Percentiles rank a stretch among this genome's conserved stretches.
These are phyloP conservation scores for Pelochelys cantorii DNA, from an alignment of 2,797 vertebrate genomes.

Conservation along the genomic window DNA sequence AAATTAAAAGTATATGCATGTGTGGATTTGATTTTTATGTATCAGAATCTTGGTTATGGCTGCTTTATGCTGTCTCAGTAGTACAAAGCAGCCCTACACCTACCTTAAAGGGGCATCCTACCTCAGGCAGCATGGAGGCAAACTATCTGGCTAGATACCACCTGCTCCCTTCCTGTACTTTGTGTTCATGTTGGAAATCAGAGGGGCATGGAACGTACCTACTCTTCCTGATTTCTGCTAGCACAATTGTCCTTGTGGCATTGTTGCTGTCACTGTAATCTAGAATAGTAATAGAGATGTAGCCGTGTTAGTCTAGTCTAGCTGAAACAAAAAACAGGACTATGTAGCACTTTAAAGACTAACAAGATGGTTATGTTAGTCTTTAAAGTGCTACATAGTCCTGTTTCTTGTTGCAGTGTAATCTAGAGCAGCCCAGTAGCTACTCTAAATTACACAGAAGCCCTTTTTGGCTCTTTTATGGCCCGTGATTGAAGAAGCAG, in stretches of 20 bases:
- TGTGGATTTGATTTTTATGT: conserved; percentile 31
- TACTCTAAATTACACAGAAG: not conserved
- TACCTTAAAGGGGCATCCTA: conserved; percentile 36
- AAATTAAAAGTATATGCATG: not conserved
- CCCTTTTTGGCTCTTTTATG: conserved; percentile 21
- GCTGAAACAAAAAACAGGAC: too few relatives aligned
- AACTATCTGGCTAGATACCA: not conserved
- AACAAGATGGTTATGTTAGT: too few relatives aligned
- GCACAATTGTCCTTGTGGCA: conserved; percentile 42
- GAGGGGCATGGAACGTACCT: not conserved
- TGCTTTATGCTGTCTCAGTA: conserved; percentile 35
- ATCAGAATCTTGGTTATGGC: not conserved
- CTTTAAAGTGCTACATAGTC: too few relatives aligned
- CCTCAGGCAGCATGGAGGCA: not conserved
- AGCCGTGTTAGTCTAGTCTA: too few relatives aligned
- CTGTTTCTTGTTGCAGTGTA: too few relatives aligned
- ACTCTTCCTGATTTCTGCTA: conserved; percentile 19
- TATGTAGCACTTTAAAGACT: too few relatives aligned
- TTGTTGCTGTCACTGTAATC: conserved; percentile 43
- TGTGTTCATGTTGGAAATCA: conserved; percentile 10
- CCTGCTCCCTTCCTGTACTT: rapidly evolving
- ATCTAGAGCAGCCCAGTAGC: not conserved
- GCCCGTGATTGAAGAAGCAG: not conserved
- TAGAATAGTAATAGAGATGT: too few relatives aligned
- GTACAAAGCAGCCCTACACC: conserved; percentile 42